phyloP scores from a whole-genome alignment of 2,797 vertebrate species.

The Anisognathus igniventris region DNA sequence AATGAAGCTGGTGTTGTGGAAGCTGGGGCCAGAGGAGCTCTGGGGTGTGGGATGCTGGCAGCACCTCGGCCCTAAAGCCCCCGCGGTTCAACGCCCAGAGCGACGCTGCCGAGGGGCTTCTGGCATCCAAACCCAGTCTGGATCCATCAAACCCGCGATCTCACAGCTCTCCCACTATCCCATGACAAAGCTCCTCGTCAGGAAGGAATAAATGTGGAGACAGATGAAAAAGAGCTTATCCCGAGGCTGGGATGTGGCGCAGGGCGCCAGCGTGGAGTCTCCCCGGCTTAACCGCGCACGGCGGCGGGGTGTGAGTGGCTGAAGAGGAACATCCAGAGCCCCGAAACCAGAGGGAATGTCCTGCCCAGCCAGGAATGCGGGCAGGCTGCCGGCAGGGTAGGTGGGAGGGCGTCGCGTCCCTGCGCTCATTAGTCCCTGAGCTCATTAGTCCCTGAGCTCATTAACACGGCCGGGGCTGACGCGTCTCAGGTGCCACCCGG shows the following conservation, averaged over 20 bases:
- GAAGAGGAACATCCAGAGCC: not conserved
- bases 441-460: not conserved
- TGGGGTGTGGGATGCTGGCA: not conserved
- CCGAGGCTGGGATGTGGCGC: not conserved
- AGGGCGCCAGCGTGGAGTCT: not conserved
- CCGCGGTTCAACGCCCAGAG: rapidly evolving
- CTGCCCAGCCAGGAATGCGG: not conserved
- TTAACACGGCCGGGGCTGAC: not conserved
- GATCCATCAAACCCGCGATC: not conserved
- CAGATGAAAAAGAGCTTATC: not conserved
- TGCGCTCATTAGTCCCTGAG: not conserved
- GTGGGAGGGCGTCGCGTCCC: not conserved
- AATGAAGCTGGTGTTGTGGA: not conserved
- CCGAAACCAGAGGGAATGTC: not conserved
- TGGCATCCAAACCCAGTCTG: not conserved
- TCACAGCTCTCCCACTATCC: not conserved
- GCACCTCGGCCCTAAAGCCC: rapidly evolving
- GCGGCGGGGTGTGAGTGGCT: not conserved
- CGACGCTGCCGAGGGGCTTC: not conserved
- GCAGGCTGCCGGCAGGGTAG: not conserved
- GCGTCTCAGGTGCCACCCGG: not conserved
- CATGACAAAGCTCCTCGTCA: not conserved
- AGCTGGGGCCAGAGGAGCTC: rapidly evolving
- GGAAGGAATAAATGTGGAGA: not conserved
- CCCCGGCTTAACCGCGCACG: not conserved